Evolutionary conservation across 2,113 vertebrate genomes (phyloP), one percentile per base, ranked within the genome.

Genomic region (Ailuropoda melanoleuca): DNA sequence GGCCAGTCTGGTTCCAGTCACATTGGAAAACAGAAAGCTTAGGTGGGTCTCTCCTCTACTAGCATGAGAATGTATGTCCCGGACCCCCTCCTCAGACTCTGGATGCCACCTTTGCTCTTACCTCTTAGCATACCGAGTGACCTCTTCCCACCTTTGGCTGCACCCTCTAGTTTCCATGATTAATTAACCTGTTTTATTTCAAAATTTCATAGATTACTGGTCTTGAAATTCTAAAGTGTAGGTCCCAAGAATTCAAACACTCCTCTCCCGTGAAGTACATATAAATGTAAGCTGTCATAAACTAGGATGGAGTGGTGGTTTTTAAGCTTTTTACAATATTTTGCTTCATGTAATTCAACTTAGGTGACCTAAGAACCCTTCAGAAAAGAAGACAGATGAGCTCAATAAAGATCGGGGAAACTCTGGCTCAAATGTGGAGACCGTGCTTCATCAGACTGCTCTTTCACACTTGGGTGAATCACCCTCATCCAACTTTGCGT

Each of bases 331-430:
- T 82, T 75, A 89, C 12, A 66, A 8, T 62, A 23, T 64, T 97
- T 82, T 88, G 50, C 29, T 81, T 46, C 56, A 10, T 86, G 21
- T 77, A 96, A 88, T 80, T 97, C 82, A 88, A 43, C 31, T 21
- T 55, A 92, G 31, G 74, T 87, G 46, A 88, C 55, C 70, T 50
- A 31, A 78, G 43, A 96, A n/a, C 48, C 34, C 88, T 95, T 92
- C 74, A 91, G 90, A 39, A 90, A 50, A 56, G 66, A 97, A 80
- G 24, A 83, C 1, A 78, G 91, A 86, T 82, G 55, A 95, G 26
- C 29, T 95, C 81, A 95, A 66, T 89, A 96, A 98, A 95, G 82
- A 91, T 66, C 26, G 80, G 50, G 74, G 62, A 96, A 92, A 53
- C 39, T 77, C 48, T 58, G 68, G 46, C 60, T 95, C 83, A 89